Evolutionary conservation across 2,797 vertebrate species (phyloP).

Genomic region (Vultur gryphus): DNA sequence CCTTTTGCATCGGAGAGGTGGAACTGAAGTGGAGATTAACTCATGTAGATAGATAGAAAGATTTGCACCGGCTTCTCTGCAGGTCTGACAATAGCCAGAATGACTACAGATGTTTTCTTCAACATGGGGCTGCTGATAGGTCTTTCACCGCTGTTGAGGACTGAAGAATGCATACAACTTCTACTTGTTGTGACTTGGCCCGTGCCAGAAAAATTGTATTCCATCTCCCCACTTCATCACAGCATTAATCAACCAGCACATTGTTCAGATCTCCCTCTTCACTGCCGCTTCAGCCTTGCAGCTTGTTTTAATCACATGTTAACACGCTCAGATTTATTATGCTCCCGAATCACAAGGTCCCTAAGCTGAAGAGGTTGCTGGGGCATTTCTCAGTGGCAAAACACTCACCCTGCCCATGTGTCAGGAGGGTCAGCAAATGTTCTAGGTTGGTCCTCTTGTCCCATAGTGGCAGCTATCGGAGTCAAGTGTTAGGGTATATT

Average conservation of each 20-base stretch:
- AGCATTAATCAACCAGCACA: not conserved
- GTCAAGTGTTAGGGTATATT: fast-evolving
- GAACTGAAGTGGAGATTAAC: not conserved
- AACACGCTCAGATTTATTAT: not conserved
- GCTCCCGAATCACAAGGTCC: not conserved
- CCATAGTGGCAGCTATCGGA: fast-evolving
- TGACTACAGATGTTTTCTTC: not conserved
- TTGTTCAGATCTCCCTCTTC: not conserved
- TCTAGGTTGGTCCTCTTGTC: not conserved
- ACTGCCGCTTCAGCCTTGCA: not conserved
- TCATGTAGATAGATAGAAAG: not conserved
- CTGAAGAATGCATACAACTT: not conserved
- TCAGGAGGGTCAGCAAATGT: not conserved
- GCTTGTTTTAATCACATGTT: not conserved
- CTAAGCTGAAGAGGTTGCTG: not conserved
- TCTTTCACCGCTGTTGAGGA: not conserved
- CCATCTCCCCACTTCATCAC: not conserved
- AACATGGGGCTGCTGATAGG: not conserved
- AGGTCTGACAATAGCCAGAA: not conserved
- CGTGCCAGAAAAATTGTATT: not conserved
- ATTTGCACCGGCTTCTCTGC: not conserved
- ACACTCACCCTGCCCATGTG: not conserved
- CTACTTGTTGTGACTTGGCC: not conserved
- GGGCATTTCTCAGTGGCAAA: not conserved
- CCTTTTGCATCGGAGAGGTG: not conserved